A percentile compares a stretch with the other conserved stretches of the same genome.
These are phyloP conservation scores for Saccostrea cuccullata DNA, from an alignment of 1,140 invertebrate species.

Conservation along the genomic window DNA sequence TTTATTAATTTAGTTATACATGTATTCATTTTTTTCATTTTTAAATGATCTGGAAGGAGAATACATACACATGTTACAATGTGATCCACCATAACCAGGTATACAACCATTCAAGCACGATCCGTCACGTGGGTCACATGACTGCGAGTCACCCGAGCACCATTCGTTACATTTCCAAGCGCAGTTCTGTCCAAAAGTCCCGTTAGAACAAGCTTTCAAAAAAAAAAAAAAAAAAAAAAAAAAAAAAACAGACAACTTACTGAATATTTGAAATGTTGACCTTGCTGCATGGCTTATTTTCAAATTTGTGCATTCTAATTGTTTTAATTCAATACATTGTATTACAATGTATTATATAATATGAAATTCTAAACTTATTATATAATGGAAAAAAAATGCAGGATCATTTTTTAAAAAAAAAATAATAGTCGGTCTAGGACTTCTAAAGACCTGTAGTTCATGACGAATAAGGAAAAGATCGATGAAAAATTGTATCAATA, in stretches of 20 bases:
- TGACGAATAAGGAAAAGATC: not conserved
- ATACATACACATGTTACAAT: not conserved
- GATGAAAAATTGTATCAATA: too few species aligned
- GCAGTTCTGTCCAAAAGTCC: not conserved
- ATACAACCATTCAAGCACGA: not conserved
- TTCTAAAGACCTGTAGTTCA: not conserved
- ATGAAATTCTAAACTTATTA: not conserved
- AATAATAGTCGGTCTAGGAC: not conserved
- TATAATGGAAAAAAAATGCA: not conserved
- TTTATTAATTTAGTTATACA: not conserved
- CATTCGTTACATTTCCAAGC: not conserved
- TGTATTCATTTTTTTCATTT: too few species aligned
- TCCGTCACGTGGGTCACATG: not conserved
- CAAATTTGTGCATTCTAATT: not conserved
- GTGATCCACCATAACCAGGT: not conserved
- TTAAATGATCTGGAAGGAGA: too few species aligned
- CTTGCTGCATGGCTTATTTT: not conserved
- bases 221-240: not conserved
- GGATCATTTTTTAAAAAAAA: not conserved
- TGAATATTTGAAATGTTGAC: not conserved
- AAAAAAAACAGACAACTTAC: not conserved
- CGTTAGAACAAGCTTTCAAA: not conserved
- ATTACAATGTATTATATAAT: too few species aligned
- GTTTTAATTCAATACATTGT: too few species aligned
- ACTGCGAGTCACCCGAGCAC: not conserved